These are phyloP conservation scores for Dryobotodes eremita DNA, from an alignment of 2,888 invertebrate genomes.

Conservation along the genomic window DNA sequence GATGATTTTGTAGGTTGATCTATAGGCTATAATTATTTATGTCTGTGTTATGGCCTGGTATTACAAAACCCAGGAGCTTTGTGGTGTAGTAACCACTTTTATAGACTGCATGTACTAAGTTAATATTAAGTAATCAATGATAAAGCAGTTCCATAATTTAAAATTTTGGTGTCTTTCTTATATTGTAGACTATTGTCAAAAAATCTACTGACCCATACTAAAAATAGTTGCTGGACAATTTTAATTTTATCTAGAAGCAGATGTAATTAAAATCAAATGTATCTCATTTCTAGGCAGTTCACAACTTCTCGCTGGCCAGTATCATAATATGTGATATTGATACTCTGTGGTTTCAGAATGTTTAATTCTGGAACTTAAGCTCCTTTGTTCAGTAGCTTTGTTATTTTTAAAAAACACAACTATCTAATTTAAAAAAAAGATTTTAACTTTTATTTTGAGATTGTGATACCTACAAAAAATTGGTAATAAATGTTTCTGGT, in stretches of 20 bases:
- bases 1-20: constrained; percentile 33
- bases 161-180: not conserved
- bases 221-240: not conserved
- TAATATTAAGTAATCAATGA: constrained; percentile 13
- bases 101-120: not conserved
- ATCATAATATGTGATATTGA: constrained; percentile 61
- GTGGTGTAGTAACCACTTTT: not conserved
- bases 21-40: constrained; percentile 8
- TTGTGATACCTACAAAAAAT: not conserved
- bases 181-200: no score
- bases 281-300: constrained; percentile 29
- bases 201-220: no score
- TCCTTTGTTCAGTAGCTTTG: constrained; percentile 13
- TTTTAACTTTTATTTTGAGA: not conserved
- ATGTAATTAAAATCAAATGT: not conserved
- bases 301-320: constrained; percentile 44
- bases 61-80: constrained; percentile 3
- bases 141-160: not conserved
- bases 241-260: not conserved
- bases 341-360: constrained; percentile 53
- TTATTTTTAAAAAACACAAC: constrained; percentile 29
- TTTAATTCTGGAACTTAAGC: constrained; percentile 34
- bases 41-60: not conserved
- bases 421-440: not conserved
- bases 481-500: not conserved